Base-by-base conservation (phyloP, 2,888 invertebrate species). In the Chalcosyrphus nemorum region DNA sequence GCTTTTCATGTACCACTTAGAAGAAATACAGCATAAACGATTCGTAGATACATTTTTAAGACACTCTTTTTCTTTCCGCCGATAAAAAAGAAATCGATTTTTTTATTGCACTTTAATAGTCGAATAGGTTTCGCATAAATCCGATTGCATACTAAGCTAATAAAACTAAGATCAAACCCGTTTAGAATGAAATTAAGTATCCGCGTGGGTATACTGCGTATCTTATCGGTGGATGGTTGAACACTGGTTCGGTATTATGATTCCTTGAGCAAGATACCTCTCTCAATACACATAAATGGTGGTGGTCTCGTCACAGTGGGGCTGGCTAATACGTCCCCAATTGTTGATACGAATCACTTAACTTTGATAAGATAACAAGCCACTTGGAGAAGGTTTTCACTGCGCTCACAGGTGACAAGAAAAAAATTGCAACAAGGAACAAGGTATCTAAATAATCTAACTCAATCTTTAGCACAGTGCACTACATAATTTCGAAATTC, bases 1-100 rank as follows among this genome's bases (percentile, higher is more conserved):
- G 41, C 41, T 63, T 63, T 27, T 59, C 27, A 66, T 50, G 47
- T 75, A 84, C 84, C 84, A 74, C 78, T 74, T 38, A 78, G 47
- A 4, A 84, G 45, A 5, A 68, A 74, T 50, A 78, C 65, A 57
- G 59, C 52, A 65, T 78, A 84, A 35, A 84, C 27, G 52, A 78
- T 43, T 52, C 70, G 50, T 17, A 41, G 17, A 19, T 24, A 57
- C 70, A 78, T 84, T 68, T 63, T 47, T 4, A 2, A 50, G 19
- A 32, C 35, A 71, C 56, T 41, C n/a, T n/a, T n/a, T n/a, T 38
- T 59, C 24, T 35, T 59, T 29, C 21, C 13, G 68, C 43, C 9
- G 7, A 41, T 21, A 3, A n/a, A 11, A 32, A 35, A 27, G 11
- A 9, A 13, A n/a, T n/a, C n/a, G 24, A 32, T 11, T 35, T 32